Percentiles rank a stretch among this genome's conserved stretches.
These are phyloP conservation scores for Corbicula japonica DNA, from an alignment of 2,888 invertebrate genomes.

Conservation along the genomic window DNA sequence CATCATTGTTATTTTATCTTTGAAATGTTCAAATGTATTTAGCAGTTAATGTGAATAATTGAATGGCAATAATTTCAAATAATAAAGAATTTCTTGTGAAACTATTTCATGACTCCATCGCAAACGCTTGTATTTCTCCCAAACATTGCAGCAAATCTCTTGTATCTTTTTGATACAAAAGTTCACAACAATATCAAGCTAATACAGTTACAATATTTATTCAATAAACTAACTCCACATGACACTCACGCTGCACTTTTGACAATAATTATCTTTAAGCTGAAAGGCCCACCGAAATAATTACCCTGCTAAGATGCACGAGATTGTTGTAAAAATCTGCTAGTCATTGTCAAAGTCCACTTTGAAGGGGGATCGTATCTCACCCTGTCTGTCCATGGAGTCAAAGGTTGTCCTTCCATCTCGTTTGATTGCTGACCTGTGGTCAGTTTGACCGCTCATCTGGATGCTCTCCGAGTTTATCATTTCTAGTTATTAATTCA, in stretches of 20 bases:
- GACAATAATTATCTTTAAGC: slow-evolving; percentile 11
- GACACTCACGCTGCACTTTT: slow-evolving; percentile 27
- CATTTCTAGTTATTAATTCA: slow-evolving; percentile 47
- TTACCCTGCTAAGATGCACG: slow-evolving; percentile 23
- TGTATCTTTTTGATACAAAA: neutral
- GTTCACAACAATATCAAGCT: slow-evolving; percentile 2
- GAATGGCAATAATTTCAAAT: too few relatives aligned
- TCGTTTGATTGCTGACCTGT: slow-evolving; percentile 32
- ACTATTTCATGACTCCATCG: neutral
- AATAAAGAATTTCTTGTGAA: slow-evolving; percentile 3
- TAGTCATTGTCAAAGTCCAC: slow-evolving; percentile 5
- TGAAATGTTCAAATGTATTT: too few relatives aligned
- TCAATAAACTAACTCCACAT: slow-evolving; percentile 59
- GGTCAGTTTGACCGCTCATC: slow-evolving; percentile 6
- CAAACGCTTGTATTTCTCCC: too few relatives aligned
- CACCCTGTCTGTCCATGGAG: slow-evolving; percentile 29
- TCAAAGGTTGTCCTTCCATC: slow-evolving; percentile 19
- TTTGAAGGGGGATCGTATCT: slow-evolving; percentile 46
- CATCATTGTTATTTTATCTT: too few relatives aligned
- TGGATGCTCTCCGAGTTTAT: slow-evolving; percentile 36
- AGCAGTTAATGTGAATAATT: too few relatives aligned
- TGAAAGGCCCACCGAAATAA: slow-evolving; percentile 33
- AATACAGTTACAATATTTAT: slow-evolving; percentile 43
- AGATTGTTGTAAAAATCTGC: slow-evolving; percentile 23
- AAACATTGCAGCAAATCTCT: neutral